These are phyloP conservation scores for Streptopelia turtur DNA, from an alignment of 2,797 vertebrate genomes.

Conservation along the genomic window DNA sequence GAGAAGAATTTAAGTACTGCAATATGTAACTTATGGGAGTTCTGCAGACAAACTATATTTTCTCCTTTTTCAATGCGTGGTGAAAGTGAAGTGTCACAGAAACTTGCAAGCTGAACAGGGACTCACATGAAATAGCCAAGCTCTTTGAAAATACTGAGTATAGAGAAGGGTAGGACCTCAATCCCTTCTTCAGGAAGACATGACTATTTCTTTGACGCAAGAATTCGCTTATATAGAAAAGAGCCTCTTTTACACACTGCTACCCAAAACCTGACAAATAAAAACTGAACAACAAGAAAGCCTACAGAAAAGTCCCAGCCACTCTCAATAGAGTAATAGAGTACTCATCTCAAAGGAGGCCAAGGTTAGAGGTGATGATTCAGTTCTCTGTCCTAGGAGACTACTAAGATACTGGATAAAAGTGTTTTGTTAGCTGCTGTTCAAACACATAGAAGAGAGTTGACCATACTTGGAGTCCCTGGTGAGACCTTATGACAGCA, in stretches of 20 bases:
- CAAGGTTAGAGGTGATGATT: constrained; percentile 6
- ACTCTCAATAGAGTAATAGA: neutral
- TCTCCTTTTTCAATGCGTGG: neutral
- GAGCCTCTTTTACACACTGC: neutral
- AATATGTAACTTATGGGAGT: neutral
- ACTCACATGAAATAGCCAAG: constrained; percentile 4
- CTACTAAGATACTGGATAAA: constrained; percentile 4
- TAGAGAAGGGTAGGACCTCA: neutral
- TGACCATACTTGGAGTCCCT: neutral
- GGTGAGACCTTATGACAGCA: neutral
- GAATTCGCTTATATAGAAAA: neutral
- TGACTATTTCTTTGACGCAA: constrained; percentile 9
- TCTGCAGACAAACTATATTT: neutral
- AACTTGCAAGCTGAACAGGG: neutral
- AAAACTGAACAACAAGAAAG: constrained; percentile 24
- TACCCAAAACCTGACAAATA: constrained; percentile 19
- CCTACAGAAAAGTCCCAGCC: neutral
- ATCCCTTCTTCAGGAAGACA: neutral
- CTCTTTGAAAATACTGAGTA: constrained; percentile 15
- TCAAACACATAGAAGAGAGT: neutral
- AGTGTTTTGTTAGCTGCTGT: neutral
- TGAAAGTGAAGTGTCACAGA: neutral
- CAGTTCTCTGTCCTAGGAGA: constrained; percentile 23
- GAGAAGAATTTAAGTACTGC: neutral
- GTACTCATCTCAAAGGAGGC: constrained; percentile 1